These are phyloP conservation scores for Nestor notabilis DNA, from an alignment of 2,113 vertebrate genomes.

Conservation along the genomic window DNA sequence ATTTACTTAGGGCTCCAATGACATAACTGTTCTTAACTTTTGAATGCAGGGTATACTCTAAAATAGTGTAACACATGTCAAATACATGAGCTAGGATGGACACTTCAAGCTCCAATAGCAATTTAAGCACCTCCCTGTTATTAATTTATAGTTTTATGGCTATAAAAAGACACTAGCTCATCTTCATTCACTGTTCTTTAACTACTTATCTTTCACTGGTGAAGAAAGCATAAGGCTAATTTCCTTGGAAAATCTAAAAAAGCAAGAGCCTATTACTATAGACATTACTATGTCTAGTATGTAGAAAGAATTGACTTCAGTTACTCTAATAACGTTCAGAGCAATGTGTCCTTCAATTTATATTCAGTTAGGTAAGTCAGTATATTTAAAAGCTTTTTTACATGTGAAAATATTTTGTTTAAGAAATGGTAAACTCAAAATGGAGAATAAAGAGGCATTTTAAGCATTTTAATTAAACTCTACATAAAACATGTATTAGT, in stretches of 20 bases:
- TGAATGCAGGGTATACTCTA: background rate
- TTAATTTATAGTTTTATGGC: background rate
- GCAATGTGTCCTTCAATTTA: background rate
- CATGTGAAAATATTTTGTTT: background rate
- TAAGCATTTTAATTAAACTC: background rate
- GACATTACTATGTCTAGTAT: no score
- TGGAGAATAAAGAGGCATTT: background rate
- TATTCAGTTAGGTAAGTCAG: background rate
- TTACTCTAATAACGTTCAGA: background rate
- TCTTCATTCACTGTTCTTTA: background rate
- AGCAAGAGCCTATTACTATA: background rate
- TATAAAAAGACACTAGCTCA: background rate
- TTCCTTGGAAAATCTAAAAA: background rate
- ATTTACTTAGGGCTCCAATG: background rate
- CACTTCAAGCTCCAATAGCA: background rate
- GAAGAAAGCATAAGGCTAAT: background rate
- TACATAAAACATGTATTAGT: background rate
- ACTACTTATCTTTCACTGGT: background rate
- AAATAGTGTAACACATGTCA: background rate
- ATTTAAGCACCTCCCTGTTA: background rate
- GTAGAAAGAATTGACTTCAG: background rate
- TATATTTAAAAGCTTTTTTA: background rate
- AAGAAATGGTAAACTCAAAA: background rate
- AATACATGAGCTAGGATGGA: background rate
- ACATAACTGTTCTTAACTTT: background rate